phyloP scores from a whole-genome alignment of 2,113 vertebrate genomes.

The Chauna torquata region DNA sequence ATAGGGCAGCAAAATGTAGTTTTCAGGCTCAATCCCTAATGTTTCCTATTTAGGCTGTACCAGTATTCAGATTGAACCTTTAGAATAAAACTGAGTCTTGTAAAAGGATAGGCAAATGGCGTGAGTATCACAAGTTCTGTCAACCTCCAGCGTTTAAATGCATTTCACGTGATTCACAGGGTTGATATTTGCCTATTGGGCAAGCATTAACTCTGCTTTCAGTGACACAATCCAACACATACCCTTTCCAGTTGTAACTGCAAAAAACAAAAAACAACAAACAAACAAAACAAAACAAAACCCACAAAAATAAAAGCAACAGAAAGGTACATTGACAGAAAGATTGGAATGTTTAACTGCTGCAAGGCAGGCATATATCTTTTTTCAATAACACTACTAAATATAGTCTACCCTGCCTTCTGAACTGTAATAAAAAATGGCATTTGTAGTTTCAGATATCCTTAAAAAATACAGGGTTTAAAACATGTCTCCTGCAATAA shows the following conservation, averaged over 20 bases:
- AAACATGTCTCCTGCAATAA: neutral
- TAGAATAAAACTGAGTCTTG: neutral
- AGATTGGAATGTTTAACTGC: constrained; percentile 26
- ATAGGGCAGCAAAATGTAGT: neutral
- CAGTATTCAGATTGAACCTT: neutral
- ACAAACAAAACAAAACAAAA: too few relatives aligned
- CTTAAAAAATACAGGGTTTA: neutral
- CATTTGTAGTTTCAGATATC: neutral
- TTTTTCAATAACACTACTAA: neutral
- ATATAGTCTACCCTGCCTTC: constrained; percentile 16
- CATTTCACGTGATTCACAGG: neutral
- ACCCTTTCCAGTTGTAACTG: neutral
- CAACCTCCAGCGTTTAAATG: neutral
- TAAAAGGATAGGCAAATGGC: neutral
- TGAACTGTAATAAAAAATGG: neutral
- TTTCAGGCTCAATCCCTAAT: neutral
- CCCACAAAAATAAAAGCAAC: neutral
- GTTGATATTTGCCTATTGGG: neutral
- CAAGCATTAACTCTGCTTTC: neutral
- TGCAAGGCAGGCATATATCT: constrained; percentile 1
- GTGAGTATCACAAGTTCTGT: neutral
- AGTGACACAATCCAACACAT: neutral
- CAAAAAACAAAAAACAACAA: too few relatives aligned
- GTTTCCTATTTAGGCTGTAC: neutral
- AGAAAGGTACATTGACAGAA: neutral